These are phyloP conservation scores for Colletes collaris DNA, from an alignment of 2,888 invertebrate genomes.

Conservation along the genomic window DNA sequence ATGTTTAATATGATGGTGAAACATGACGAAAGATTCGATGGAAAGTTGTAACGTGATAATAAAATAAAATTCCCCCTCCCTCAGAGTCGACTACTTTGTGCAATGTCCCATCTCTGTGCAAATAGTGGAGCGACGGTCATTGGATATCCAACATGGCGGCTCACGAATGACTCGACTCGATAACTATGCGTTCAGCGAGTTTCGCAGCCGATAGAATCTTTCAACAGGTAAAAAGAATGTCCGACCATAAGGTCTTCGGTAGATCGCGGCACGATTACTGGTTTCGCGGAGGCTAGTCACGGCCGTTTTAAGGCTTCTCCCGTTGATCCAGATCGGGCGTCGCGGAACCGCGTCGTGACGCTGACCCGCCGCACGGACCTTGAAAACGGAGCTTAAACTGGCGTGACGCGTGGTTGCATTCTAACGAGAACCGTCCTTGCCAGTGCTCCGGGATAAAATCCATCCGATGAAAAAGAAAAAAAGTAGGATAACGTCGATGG, in stretches of 20 bases:
- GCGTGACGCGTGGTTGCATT: conserved; percentile 40
- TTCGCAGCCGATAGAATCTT: too few relatives aligned
- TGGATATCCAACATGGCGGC: too few relatives aligned
- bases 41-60: too few relatives aligned
- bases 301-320: conserved; percentile 43
- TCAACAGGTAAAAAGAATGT: too few relatives aligned
- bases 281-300: conserved; percentile 22
- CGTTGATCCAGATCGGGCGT: conserved; percentile 46
- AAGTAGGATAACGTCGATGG: conserved; percentile 18
- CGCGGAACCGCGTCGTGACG: conserved; percentile 39
- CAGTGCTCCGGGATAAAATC: conserved; percentile 5
- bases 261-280: neutral
- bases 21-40: too few relatives aligned
- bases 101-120: too few relatives aligned
- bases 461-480: neutral
- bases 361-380: conserved; percentile 47
- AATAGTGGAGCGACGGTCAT: too few relatives aligned
- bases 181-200: too few relatives aligned
- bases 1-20: too few relatives aligned
- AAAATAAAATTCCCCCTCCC: neutral
- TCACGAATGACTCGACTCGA: too few relatives aligned
- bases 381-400: conserved; percentile 42
- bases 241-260: too few relatives aligned
- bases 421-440: conserved; percentile 38
- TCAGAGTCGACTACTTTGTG: too few relatives aligned